phyloP scores from a whole-genome alignment of 2,888 invertebrate genomes.

The Coremacera marginata region DNA sequence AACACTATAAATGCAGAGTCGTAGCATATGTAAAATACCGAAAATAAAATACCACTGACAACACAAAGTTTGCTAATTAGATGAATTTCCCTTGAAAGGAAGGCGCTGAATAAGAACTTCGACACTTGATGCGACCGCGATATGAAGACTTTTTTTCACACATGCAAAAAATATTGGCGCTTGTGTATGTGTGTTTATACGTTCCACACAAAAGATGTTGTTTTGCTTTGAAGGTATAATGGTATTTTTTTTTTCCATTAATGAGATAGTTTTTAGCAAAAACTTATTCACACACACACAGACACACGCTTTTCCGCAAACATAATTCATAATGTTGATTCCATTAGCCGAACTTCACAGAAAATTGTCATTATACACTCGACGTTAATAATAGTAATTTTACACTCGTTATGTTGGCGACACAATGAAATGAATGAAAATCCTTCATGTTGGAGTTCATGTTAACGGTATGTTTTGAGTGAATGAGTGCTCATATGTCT shows the following conservation, averaged over 20 bases:
- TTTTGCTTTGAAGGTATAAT: too few species aligned
- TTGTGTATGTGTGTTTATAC: too few species aligned
- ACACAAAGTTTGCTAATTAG: constrained; percentile 7
- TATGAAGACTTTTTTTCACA: not conserved
- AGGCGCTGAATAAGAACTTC: not conserved
- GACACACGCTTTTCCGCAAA: not conserved
- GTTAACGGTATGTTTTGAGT: too few species aligned
- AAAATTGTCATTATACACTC: not conserved
- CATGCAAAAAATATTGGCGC: too few species aligned
- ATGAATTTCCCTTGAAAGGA: not conserved
- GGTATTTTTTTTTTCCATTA: not conserved
- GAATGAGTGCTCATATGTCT: too few species aligned
- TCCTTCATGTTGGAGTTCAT: not conserved
- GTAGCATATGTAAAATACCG: not conserved
- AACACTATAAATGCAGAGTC: not conserved
- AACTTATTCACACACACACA: not conserved
- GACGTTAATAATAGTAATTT: not conserved
- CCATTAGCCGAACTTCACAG: not conserved
- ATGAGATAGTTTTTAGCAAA: not conserved
- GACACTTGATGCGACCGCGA: not conserved
- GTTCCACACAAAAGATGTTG: too few species aligned
- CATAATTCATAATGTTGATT: constrained; percentile 2
- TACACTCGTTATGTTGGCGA: not conserved
- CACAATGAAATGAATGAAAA: not conserved
- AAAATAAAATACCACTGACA: not conserved